Percentiles rank a stretch among this genome's conserved stretches.
These are phyloP conservation scores for Buceros bicornis DNA, from an alignment of 2,797 vertebrate genomes.

Conservation along the genomic window DNA sequence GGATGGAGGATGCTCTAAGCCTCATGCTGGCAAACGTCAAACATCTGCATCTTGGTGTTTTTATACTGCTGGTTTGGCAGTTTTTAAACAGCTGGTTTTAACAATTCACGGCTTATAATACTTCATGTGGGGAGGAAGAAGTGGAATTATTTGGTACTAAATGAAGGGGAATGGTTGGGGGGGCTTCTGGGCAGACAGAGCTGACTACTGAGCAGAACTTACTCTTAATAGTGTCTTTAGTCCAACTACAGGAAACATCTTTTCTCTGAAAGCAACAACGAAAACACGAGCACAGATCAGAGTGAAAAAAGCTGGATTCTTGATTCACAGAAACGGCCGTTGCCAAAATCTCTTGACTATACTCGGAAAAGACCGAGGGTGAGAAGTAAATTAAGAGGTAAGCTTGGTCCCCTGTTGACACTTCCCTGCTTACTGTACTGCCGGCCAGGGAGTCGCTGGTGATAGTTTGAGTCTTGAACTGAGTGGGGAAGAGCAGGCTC, in stretches of 20 bases:
- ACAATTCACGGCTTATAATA: neutral
- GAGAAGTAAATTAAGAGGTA: constrained; percentile 83
- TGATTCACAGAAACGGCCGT: neutral
- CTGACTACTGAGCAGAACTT: neutral
- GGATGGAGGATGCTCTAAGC: neutral
- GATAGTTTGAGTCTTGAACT: neutral
- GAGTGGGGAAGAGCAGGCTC: neutral
- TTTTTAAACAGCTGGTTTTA: neutral
- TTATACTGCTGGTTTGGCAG: neutral
- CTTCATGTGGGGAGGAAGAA: neutral
- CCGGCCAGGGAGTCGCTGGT: neutral
- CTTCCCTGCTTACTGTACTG: neutral
- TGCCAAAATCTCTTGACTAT: constrained; percentile 60
- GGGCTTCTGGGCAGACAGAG: neutral
- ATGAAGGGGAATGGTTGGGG: neutral
- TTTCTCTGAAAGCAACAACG: constrained; percentile 77
- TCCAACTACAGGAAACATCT: constrained; percentile 66
- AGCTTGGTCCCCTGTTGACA: neutral
- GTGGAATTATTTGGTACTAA: neutral
- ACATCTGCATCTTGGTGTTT: neutral
- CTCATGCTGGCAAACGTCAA: accelerated
- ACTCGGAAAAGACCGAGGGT: constrained; percentile 76
- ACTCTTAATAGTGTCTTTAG: constrained; percentile 36
- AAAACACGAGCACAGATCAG: constrained; percentile 38
- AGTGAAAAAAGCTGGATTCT: constrained; percentile 77